Percentiles rank a stretch among this genome's conserved stretches.
phyloP scores from a whole-genome alignment of 1,140 invertebrate genomes.

The Leptopilina boulardi region DNA sequence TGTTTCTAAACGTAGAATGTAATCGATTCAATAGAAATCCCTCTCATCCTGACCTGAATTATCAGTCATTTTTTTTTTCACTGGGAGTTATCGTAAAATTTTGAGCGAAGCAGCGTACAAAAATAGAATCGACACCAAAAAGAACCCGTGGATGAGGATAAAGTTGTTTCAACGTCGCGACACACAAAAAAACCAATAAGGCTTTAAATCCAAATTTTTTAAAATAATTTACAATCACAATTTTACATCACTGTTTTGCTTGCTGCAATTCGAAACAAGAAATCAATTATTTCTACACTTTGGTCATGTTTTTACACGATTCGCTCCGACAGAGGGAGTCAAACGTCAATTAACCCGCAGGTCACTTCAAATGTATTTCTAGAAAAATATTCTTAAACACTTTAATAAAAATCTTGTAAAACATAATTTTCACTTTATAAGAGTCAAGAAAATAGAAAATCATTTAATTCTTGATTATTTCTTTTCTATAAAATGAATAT shows the following conservation, averaged over 20 bases:
- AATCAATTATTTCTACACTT: slow-evolving; percentile 29
- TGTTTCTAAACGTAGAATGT: not conserved
- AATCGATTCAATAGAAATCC: not conserved
- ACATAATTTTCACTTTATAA: too few species aligned
- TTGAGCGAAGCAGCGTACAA: slow-evolving; percentile 49
- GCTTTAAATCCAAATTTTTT: not conserved
- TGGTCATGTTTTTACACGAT: not conserved
- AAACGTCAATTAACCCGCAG: not conserved
- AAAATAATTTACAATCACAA: slow-evolving; percentile 5
- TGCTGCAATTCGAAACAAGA: slow-evolving; percentile 7
- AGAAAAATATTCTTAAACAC: not conserved
- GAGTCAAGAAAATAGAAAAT: too few species aligned
- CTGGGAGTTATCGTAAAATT: slow-evolving; percentile 48
- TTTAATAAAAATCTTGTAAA: too few species aligned
- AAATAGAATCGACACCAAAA: slow-evolving; percentile 53
- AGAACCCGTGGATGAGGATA: slow-evolving; percentile 10
- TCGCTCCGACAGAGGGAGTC: slow-evolving; percentile 24
- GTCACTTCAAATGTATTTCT: not conserved
- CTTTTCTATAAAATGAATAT: too few species aligned
- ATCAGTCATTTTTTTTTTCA: slow-evolving; percentile 48
- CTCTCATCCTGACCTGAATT: slow-evolving; percentile 30
- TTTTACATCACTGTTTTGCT: slow-evolving; percentile 9
- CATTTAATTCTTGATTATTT: too few species aligned
- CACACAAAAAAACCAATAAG: not conserved
- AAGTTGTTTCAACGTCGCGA: not conserved